These are phyloP conservation scores for Onychostoma macrolepis DNA, from an alignment of 2,113 vertebrate genomes.

Conservation along the genomic window DNA sequence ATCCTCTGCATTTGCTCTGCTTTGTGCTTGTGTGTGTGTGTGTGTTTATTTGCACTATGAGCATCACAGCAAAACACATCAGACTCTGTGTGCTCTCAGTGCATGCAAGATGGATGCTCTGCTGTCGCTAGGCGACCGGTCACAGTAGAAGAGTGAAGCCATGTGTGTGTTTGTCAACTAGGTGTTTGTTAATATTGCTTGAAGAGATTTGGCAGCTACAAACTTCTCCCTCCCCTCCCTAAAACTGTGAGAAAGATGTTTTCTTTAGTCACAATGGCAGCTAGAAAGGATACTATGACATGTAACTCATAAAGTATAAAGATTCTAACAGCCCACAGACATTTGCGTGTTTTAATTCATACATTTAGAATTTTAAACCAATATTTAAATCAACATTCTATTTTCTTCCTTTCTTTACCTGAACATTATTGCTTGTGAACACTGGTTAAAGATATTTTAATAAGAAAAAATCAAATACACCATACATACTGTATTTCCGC, in stretches of 20 bases:
- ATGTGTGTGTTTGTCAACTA: constrained; percentile 23
- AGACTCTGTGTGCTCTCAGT: constrained; percentile 58
- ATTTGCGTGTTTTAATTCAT: background rate
- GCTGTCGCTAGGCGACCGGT: constrained; percentile 67
- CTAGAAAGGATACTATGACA: constrained; percentile 57
- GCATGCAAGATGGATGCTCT: constrained; percentile 63
- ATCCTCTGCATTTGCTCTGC: constrained; percentile 56
- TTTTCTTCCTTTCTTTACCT: background rate
- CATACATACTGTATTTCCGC: constrained; percentile 16
- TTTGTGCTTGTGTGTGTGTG: constrained; percentile 14
- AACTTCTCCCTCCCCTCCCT: constrained; percentile 50
- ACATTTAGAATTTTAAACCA: background rate
- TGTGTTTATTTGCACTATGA: constrained; percentile 67
- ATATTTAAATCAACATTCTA: constrained; percentile 6
- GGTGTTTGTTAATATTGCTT: constrained; percentile 55
- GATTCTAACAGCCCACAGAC: background rate
- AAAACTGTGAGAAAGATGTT: constrained; percentile 42
- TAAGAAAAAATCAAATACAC: background rate
- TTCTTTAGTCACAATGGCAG: constrained; percentile 57
- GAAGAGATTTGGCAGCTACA: constrained; percentile 72
- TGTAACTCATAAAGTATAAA: constrained; percentile 30
- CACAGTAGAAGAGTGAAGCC: constrained; percentile 27
- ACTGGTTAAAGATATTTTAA: constrained; percentile 2
- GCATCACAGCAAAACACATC: constrained; percentile 72
- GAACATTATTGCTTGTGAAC: background rate